Percentiles rank a stretch among this genome's conserved stretches.
Evolutionary conservation across 2,888 invertebrate genomes (phyloP).

Genomic region (Apomyelois bistriatella): DNA sequence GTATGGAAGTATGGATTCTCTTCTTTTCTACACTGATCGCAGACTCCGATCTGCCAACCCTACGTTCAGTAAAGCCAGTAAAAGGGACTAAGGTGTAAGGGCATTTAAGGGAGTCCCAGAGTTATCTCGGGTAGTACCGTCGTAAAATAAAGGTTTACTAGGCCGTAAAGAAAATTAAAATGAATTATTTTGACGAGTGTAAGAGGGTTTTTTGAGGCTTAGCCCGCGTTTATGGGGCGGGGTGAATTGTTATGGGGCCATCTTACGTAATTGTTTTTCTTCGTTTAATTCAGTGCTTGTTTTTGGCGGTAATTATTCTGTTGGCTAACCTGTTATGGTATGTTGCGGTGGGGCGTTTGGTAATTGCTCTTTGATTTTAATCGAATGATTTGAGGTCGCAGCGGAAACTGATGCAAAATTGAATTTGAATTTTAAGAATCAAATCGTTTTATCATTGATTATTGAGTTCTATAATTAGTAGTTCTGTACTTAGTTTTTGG

Average conservation of each 20-base stretch:
- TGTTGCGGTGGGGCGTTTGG: constrained; percentile 15
- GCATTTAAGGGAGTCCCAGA: constrained; percentile 72
- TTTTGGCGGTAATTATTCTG: constrained; percentile 36
- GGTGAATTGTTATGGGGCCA: constrained; percentile 63
- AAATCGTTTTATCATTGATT: no score
- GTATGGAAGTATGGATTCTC: no score
- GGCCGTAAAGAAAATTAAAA: constrained; percentile 80
- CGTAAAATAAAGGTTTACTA: constrained; percentile 80
- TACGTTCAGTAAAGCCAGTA: constrained; percentile 34
- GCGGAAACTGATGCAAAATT: not conserved
- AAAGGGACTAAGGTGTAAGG: constrained; percentile 52
- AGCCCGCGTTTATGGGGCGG: constrained; percentile 44
- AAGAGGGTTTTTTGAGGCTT: constrained; percentile 51
- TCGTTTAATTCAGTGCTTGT: constrained; percentile 44
- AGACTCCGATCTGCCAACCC: constrained; percentile 14
- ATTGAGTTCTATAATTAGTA: no score
- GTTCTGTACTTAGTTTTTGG: no score
- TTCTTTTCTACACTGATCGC: not conserved
- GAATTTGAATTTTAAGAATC: not conserved
- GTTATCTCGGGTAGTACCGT: constrained; percentile 69
- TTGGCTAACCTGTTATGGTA: constrained; percentile 33
- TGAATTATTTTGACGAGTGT: constrained; percentile 80
- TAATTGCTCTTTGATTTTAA: constrained; percentile 15
- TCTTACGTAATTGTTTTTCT: constrained; percentile 66
- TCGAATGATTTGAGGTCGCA: not conserved